Evolutionary conservation across 92 coral and sea anemone genomes (phyloP), one percentile per base, ranked within the genome.

Genomic region (Epizoanthus stellaris): DNA sequence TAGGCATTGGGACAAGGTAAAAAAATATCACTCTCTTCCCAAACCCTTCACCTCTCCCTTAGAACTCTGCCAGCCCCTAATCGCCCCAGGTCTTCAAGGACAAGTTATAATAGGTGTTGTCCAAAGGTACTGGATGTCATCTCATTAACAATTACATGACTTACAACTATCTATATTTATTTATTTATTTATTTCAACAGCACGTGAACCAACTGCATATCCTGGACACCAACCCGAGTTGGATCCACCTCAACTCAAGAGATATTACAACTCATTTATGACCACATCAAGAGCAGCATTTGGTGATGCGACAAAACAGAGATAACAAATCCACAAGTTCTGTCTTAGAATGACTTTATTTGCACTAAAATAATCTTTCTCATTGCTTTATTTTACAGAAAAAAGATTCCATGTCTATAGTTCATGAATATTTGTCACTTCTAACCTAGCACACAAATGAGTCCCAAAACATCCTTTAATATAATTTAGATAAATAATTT

Each of bases 181-280:
- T 45, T n/a, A n/a, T n/a, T n/a, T 86, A 65, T 57, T 67, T 30
- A 59, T 45, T 56, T 36, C 68, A 56, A 49, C 75, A 95, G 99
- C 94, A 11, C 91, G 98, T 20, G 99, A 96, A 38, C 95, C 98
- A 60, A 96, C 95, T 61, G 94, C 99, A 58, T 96, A 71, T 76
- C 99, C 99, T 17, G 99, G 92, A n/a, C 99, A 96, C 74, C 99
- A 96, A 76, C 99, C 99, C 0, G 99, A 96, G 67, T 82, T 96
- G 69, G 98, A 96, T 54, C 94, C 97, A 43, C 88, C 92, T 15
- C 75, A 87, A 25, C 89, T 94, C 47, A 96, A 96, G 90, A 85
- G 85, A 69, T 93, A 94, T 19, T 96, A 93, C 90, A 96, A 94
- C 75, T 91, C 98, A 47, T 96, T 94, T 62, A 58, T 89, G 87